Base-by-base conservation (phyloP, 2,888 invertebrate genomes). In the Drosophila anomelani region DNA sequence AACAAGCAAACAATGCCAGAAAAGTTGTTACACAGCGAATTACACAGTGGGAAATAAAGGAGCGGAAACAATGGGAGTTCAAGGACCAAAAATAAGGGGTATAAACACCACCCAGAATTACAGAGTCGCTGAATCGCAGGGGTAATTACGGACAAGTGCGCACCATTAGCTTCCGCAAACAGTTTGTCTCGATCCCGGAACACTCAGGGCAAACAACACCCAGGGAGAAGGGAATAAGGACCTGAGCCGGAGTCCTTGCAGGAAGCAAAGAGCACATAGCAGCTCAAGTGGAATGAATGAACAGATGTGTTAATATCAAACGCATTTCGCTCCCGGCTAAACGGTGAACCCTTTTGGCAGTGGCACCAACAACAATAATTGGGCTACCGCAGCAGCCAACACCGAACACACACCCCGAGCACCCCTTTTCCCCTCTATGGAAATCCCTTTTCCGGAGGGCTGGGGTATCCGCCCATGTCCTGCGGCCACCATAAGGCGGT, bases 251-350 rank as follows among this genome's bases (percentile, higher is more conserved):
- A 20, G 51, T 36, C 51, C 51, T 51, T 34, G 34, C 34, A 36
- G 51, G 51, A 36, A 23, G 51, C 51, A 53, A 53, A 53, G 51
- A 53, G 51, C 51, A 67, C 74, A 82, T 69, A 75, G 80, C 85
- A 83, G 79, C 86, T 91, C 90, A 91, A 91, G 91, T 90, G 91
- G 91, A 91, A 91, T 90, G 91, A 90, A 89, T 79, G 91, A 92
- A 92, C 92, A 92, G 92, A 92, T 92, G 92, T 92, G 92, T 91
- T 92, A 91, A 91, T 91, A 89, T 89, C 91, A 88, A 91, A 90
- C 91, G 87, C 88, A 90, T 91, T 90, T 87, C 47, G 53, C 69
- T 47, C 36, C 26, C 32, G 68, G 68, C 62, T 44, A 44, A 51
- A 34, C 44, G 23, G 32, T 61, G 81, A 89, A 91, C 91, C 91